Base-by-base conservation (phyloP, 1,140 invertebrate genomes). In the Homalodisca vitripennis region DNA sequence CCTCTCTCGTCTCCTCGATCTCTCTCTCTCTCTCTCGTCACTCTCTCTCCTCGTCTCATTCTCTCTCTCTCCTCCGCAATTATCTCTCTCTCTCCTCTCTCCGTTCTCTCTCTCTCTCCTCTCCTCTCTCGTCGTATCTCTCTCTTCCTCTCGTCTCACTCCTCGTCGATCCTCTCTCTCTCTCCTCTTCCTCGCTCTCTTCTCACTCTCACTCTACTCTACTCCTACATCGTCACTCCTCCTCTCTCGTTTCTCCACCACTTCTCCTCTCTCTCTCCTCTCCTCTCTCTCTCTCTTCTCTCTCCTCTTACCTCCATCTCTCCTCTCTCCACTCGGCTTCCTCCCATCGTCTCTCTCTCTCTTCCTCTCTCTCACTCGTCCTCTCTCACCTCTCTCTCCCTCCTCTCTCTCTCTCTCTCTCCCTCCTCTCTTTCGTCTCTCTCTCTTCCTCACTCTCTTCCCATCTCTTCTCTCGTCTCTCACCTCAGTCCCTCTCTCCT, bases 211-310 rank as follows among this genome's bases (percentile, higher is more conserved):
- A 12, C 24, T 24, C 24, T 24, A 14, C 20, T 57, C 53, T 57
- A 13, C 24, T 24, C 24, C 53, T 57, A 13, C 24, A 13, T 57
- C 53, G 13, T 24, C 24, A 13, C 24, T 24, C 24, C 53, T 57
- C 53, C n/a, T n/a, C n/a, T n/a, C 24, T 24, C 24, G 13, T 57
- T 24, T 57, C 53, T 57, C 53, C 24, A 12, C 20, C 53, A 14
- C 53, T n/a, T 24, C 24, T 20, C 20, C 6, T 57, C 53, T n/a
- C 26, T n/a, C 26, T 57, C n/a, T 20, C 53, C 24, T n/a, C 20
- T 6, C 53, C 53, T 57, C 53, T 57, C 53, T 26, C 53, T 20
- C 53, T 57, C n/a, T n/a, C 53, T 57, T n/a, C 26, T 20, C 53
- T 57, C 53, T 26, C 53, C 12, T 6, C 12, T 24, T 26, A 20